phyloP scores from a whole-genome alignment of 1,140 invertebrate genomes.

The Vanessa tameamea region DNA sequence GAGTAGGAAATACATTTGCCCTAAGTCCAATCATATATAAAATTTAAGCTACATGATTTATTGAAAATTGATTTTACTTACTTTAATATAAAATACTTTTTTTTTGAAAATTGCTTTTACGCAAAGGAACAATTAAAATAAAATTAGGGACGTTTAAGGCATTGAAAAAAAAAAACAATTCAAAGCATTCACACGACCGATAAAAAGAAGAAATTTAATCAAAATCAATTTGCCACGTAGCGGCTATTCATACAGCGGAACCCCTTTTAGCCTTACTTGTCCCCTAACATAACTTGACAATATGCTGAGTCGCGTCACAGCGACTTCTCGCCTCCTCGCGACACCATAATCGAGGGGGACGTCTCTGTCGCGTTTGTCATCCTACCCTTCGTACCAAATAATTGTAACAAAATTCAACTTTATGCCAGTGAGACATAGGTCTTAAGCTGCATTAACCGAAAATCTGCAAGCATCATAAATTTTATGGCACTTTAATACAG shows the following conservation, averaged over 20 bases:
- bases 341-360: slow-evolving; percentile 72
- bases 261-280: slow-evolving; percentile 54
- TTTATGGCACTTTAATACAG: slow-evolving; percentile 79
- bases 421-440: neutral
- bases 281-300: slow-evolving; percentile 56
- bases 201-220: slow-evolving; percentile 60
- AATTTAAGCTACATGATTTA: neutral
- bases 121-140: slow-evolving; percentile 12
- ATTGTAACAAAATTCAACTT: slow-evolving; percentile 6
- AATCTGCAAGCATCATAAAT: slow-evolving; percentile 75
- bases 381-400: slow-evolving; percentile 45
- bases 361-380: slow-evolving; percentile 68
- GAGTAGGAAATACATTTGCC: slow-evolving; percentile 28
- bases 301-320: slow-evolving; percentile 71
- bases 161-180: slow-evolving; percentile 23
- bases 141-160: slow-evolving; percentile 22
- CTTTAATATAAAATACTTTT: neutral
- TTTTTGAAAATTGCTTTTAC: neutral
- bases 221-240: slow-evolving; percentile 74
- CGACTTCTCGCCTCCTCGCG: slow-evolving; percentile 68
- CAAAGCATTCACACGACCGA: slow-evolving; percentile 37
- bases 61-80: neutral
- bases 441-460: slow-evolving; percentile 25
- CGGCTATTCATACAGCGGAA: slow-evolving; percentile 51
- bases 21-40: neutral